Conservation (phyloP, 1,140 invertebrate species). For the Tribolium madens region DNA sequence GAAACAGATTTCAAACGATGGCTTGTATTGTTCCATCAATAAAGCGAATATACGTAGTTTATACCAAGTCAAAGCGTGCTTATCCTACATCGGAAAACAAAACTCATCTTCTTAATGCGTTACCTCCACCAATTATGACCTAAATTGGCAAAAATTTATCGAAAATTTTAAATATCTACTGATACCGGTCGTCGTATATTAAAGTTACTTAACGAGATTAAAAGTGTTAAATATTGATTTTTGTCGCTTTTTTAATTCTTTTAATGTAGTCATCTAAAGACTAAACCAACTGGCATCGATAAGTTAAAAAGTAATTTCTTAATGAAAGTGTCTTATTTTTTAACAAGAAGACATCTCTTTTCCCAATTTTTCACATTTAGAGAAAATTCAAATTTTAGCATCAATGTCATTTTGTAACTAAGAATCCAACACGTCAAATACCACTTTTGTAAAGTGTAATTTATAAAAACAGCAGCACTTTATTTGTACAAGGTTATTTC, state of each 20-base stretch:
- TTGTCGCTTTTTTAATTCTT: neutral
- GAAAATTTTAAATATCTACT: neutral
- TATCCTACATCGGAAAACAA: neutral
- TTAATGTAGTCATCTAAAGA: neutral
- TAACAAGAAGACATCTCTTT: neutral
- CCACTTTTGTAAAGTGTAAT: neutral
- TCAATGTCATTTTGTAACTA: neutral
- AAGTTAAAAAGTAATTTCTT: neutral
- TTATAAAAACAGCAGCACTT: neutral
- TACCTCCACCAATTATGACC: neutral
- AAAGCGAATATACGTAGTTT: neutral
- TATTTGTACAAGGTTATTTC: neutral
- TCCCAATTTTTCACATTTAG: neutral
- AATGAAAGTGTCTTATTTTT: no score
- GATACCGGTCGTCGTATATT: neutral
- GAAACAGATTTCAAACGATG: conserved; percentile 5
- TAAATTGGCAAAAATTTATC: no score
- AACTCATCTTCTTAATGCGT: neutral
- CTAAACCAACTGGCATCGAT: neutral
- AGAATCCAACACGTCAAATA: neutral
- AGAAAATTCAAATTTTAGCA: neutral
- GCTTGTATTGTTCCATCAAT: conserved; percentile 16
- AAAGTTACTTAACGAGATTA: neutral
- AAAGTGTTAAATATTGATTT: neutral
- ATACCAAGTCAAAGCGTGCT: neutral